These are phyloP conservation scores for Nemapogon koenigi DNA, from an alignment of 2,888 invertebrate species.

Conservation along the genomic window DNA sequence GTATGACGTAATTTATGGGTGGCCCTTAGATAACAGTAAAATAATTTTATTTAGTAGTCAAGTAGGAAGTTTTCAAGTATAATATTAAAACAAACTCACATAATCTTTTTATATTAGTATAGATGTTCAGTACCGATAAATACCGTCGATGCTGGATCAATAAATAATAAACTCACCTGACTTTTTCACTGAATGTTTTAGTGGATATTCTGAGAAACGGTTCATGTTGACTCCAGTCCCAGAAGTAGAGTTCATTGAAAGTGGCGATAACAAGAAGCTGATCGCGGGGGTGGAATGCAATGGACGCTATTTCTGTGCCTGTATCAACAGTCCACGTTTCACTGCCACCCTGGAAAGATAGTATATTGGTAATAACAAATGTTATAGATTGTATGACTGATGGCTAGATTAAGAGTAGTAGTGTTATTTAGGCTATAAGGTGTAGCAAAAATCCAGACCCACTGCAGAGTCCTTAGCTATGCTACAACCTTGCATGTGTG, in stretches of 20 bases:
- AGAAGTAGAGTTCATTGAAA: constrained; percentile 83
- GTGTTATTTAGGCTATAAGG: no score
- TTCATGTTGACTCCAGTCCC: constrained; percentile 85
- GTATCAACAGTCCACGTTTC: constrained; percentile 81
- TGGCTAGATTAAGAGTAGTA: no score
- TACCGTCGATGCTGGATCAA: not conserved
- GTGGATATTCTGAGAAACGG: constrained; percentile 80
- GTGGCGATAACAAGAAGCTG: constrained; percentile 86
- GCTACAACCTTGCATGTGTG: no score
- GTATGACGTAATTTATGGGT: no score
- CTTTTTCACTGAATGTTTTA: constrained; percentile 80
- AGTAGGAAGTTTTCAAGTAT: no score
- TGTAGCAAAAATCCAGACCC: no score
- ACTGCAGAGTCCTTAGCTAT: no score
- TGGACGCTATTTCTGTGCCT: constrained; percentile 80
- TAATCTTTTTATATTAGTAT: not conserved
- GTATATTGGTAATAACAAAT: no score
- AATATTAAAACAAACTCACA: no score
- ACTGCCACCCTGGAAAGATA: constrained; percentile 82
- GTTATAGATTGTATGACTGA: no score
- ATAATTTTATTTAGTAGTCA: no score
- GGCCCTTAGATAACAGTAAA: no score
- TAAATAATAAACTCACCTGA: constrained; percentile 61
- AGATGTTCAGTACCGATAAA: not conserved
- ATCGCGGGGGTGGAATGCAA: constrained; percentile 87